phyloP scores from a whole-genome alignment of 1,140 invertebrate species.

The Drosophila micromelanica region DNA sequence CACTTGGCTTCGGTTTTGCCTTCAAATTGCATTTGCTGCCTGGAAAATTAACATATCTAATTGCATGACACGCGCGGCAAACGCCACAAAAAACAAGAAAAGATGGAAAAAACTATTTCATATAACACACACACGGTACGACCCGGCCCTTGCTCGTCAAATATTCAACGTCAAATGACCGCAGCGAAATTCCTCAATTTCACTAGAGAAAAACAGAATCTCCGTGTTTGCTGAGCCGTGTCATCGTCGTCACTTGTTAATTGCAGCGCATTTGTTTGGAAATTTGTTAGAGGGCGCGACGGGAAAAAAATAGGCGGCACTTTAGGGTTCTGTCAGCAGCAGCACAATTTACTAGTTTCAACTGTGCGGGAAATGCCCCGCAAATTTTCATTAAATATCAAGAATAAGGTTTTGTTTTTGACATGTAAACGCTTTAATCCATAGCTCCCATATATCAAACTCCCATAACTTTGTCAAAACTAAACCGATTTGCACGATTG shows the following conservation, averaged over 20 bases:
- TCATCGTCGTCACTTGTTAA: conserved; percentile 50
- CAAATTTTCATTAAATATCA: too few relatives aligned
- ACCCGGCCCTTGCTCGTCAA: not conserved
- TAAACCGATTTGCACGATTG: too few relatives aligned
- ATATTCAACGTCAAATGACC: conserved; percentile 7
- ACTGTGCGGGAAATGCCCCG: not conserved
- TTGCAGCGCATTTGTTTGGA: conserved; percentile 34
- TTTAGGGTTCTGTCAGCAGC: conserved; percentile 20
- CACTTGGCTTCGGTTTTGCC: not conserved
- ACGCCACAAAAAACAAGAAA: not conserved
- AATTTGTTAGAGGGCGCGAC: conserved; percentile 3
- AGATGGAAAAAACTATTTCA: conserved; percentile 20
- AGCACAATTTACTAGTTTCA: not conserved
- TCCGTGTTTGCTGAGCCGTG: conserved; percentile 11
- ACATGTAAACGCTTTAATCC: too few relatives aligned
- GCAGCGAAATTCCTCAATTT: conserved; percentile 52
- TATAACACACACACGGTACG: conserved; percentile 31
- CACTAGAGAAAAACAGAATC: conserved; percentile 35
- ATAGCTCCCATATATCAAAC: too few relatives aligned
- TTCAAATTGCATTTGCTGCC: conserved; percentile 16
- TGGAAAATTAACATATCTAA: conserved; percentile 57
- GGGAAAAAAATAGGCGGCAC: conserved; percentile 8
- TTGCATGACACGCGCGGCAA: conserved; percentile 47
- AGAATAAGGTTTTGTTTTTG: too few relatives aligned
- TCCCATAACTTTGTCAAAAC: too few relatives aligned